Percentiles rank a stretch among this genome's conserved stretches.
Conservation (phyloP, 2,888 invertebrate species). For the Serripes groenlandicus region DNA sequence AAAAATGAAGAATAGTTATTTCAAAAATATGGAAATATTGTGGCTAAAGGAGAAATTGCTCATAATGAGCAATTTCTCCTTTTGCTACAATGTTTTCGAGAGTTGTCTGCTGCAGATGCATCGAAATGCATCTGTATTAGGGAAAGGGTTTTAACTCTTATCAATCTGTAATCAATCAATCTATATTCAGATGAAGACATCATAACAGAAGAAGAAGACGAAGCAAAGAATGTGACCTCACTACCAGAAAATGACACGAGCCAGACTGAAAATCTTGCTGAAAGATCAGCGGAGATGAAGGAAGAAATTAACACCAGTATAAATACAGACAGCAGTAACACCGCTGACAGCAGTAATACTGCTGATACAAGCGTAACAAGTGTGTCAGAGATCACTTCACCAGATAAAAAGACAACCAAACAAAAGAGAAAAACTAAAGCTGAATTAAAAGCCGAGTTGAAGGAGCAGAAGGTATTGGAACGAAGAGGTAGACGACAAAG, state of each 20-base stretch:
- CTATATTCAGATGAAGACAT: neutral
- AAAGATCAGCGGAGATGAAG: neutral
- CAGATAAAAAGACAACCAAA: constrained; percentile 55
- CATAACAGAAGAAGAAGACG: neutral
- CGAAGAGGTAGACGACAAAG: constrained; percentile 84
- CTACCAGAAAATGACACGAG: neutral
- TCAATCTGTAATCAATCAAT: too few species aligned
- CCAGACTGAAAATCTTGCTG: neutral
- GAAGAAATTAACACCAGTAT: constrained; percentile 26
- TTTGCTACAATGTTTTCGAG: too few species aligned
- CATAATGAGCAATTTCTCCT: too few species aligned
- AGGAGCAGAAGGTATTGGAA: constrained; percentile 84
- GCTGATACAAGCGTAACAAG: constrained; percentile 46
- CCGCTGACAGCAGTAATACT: constrained; percentile 36
- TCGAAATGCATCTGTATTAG: too few species aligned
- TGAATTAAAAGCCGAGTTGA: constrained; percentile 82
- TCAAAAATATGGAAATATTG: too few species aligned
- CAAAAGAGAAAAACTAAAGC: constrained; percentile 80
- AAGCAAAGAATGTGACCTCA: neutral
- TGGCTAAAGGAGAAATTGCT: too few species aligned
- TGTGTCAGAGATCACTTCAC: constrained; percentile 39
- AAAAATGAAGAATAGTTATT: too few species aligned
- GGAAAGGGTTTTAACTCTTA: too few species aligned
- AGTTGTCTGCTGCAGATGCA: too few species aligned
- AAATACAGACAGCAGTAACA: constrained; percentile 37